Base-by-base conservation (phyloP, 2,797 vertebrate species). In the Apogon hyalosoma region DNA sequence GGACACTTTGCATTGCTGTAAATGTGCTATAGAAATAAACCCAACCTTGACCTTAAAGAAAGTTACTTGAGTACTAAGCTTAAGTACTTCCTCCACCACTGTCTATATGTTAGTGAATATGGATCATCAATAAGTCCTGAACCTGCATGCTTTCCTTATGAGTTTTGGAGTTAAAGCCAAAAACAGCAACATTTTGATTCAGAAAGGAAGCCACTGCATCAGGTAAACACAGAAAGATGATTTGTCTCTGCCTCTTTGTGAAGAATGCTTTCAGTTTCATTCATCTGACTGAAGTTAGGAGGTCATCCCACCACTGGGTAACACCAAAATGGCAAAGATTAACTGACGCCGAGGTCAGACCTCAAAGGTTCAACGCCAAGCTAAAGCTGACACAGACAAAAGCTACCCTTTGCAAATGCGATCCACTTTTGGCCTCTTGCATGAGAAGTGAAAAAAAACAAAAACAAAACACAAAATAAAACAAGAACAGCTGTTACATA, bases 251-350 rank as follows among this genome's bases (percentile, higher is more conserved):
- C 24, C 31, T n/a, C 19, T 49, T 1, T 39, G 50, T 42, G 57
- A 47, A 51, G 43, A 41, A 68, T 11, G 39, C 13, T 15, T 41
- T 57, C 49, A 28, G 24, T n/a, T 13, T 62, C 41, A 1, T 70
- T 62, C 14, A 63, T 73, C 33, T 63, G 52, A 62, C 42, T 39
- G 13, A n/a, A 67, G 71, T 11, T 58, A 48, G 46, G 65, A 79
- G 81, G 83, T 75, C 59, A 62, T 11, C 9, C 1, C 36, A 43
- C 10, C 18, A 8, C 7, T 39, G 43, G 47, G 31, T 33, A 42
- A 54, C 39, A 11, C 7, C 15, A 56, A 71, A 77, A 87, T 48
- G 66, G 53, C 63, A 64, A 65, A 83, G 66, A 77, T 69, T 36
- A 69, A 45, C 50, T 6, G 12, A 78, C 53, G 51, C 21, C 0